Conservation (phyloP, 2,113 vertebrate genomes). For the Atrichornis clamosus region DNA sequence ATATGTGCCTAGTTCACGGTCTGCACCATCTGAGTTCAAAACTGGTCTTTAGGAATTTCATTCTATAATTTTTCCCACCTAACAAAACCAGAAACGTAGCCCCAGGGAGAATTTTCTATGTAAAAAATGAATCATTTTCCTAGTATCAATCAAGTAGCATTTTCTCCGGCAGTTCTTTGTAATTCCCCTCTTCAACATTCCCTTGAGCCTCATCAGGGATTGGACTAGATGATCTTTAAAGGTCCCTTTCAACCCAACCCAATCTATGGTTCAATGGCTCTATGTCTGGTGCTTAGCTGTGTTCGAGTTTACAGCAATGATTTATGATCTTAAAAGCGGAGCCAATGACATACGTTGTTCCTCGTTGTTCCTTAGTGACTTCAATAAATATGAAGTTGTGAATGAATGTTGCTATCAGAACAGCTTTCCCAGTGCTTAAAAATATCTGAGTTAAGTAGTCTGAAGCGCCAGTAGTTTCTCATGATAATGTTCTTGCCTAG, state of each 20-base stretch:
- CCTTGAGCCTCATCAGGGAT: neutral
- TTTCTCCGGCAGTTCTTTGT: neutral
- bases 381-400: constrained; percentile 17
- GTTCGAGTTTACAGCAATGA: neutral
- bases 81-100: neutral
- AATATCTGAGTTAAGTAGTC: neutral
- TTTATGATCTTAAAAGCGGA: neutral
- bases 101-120: neutral
- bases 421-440: constrained; percentile 2
- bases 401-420: constrained; percentile 21
- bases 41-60: neutral
- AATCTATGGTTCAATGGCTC: neutral
- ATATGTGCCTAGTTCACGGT: neutral
- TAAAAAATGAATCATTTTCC: neutral
- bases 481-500: neutral
- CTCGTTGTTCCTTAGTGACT: neutral
- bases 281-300: neutral
- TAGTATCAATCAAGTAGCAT: neutral
- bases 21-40: neutral
- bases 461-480: neutral
- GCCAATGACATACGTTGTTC: neutral
- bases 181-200: neutral
- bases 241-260: neutral
- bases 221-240: neutral
- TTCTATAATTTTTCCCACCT: neutral